Percentiles rank a stretch among this genome's conserved stretches.
Evolutionary conservation across 2,113 vertebrate genomes (phyloP).

Genomic region (Rissa tridactyla): DNA sequence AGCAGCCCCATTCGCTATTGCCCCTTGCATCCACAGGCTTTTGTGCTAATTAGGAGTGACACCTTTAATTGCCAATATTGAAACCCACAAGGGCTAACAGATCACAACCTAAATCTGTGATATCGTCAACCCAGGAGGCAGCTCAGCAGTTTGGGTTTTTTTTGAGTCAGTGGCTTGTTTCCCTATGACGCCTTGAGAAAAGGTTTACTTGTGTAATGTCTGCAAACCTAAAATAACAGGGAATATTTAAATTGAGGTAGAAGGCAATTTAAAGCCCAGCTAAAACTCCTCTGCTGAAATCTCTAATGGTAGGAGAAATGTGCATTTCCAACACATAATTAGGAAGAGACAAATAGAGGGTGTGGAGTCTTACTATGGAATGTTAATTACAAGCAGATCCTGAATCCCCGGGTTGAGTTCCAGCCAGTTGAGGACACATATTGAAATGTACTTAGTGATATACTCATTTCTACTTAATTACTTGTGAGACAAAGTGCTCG

Average conservation of each 20-base stretch:
- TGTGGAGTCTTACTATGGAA: constrained; percentile 65
- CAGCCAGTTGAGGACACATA: constrained; percentile 40
- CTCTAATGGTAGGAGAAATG: constrained; percentile 37
- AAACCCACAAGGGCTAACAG: constrained; percentile 56
- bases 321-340: constrained; percentile 59
- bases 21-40: background rate
- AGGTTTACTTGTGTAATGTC: constrained; percentile 71
- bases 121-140: constrained; percentile 15
- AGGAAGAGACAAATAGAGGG: constrained; percentile 60
- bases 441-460: constrained; percentile 20
- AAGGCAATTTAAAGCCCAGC: constrained; percentile 67
- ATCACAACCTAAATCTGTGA: constrained; percentile 56
- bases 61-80: constrained; percentile 59
- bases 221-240: constrained; percentile 65
- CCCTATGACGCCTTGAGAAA: constrained; percentile 61
- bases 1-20: background rate
- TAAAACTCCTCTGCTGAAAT: constrained; percentile 57
- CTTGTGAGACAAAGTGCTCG: background rate
- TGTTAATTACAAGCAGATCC: constrained; percentile 68
- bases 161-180: constrained; percentile 37
- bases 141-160: background rate
- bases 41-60: constrained; percentile 39
- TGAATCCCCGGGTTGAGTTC: constrained; percentile 31
- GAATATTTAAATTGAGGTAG: constrained; percentile 63
- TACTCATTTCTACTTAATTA: constrained; percentile 40